These are phyloP conservation scores for Cirrhinus mrigala DNA, from an alignment of 2,797 vertebrate species.

Conservation along the genomic window DNA sequence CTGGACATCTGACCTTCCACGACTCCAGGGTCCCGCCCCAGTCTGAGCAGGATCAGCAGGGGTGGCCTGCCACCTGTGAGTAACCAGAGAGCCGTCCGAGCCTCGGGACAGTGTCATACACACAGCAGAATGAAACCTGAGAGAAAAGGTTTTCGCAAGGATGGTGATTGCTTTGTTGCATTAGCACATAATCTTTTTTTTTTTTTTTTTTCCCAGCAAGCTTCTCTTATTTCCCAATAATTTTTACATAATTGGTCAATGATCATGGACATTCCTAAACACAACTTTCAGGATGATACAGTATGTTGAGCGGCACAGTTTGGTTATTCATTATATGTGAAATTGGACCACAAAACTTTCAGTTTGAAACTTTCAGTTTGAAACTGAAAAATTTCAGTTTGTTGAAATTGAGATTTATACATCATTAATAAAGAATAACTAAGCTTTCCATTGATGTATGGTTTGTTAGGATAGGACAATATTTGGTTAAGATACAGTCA, in stretches of 20 bases:
- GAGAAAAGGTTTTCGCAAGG: neutral
- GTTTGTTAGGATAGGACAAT: too few species aligned
- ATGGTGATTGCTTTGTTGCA: neutral
- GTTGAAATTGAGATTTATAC: too few species aligned
- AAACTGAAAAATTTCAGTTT: too few species aligned
- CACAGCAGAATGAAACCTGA: neutral
- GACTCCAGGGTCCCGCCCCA: slow-evolving; percentile 30
- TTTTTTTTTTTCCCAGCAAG: too few species aligned
- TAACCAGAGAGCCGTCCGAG: slow-evolving; percentile 49
- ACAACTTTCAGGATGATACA: neutral
- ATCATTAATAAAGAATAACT: too few species aligned
- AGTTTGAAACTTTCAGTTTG: too few species aligned
- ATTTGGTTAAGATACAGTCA: too few species aligned
- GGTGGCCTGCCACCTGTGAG: slow-evolving; percentile 43
- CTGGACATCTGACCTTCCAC: slow-evolving; percentile 51
- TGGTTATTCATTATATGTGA: neutral
- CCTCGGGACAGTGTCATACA: slow-evolving; percentile 11
- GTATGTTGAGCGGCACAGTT: neutral
- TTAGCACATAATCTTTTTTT: neutral
- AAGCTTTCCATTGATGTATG: too few species aligned
- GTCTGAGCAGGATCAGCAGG: slow-evolving; percentile 19
- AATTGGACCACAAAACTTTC: too few species aligned
- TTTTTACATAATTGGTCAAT: neutral
- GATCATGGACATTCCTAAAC: neutral
- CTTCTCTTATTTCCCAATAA: neutral